Evolutionary conservation across 1,140 invertebrate species (phyloP), one percentile per base, ranked within the genome.

Genomic region (Andricus grossulariae): DNA sequence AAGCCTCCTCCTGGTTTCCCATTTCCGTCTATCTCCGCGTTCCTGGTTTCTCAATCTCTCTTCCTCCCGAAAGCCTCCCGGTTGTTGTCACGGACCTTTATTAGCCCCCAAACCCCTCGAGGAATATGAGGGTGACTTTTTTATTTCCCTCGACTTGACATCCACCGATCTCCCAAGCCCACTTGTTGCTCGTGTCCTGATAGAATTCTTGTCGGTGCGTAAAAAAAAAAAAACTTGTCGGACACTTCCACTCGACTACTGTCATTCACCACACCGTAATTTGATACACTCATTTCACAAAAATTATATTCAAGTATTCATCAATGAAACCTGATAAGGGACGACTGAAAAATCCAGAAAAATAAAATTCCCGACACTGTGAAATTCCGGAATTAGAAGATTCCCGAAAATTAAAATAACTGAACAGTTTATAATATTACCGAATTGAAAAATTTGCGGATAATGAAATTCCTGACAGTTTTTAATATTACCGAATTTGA

Each of bases 111-210:
- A 57, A 52, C 76, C 76, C 74, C 81, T 72, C 54, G 52, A 73
- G 75, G 82, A 74, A 66, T 39, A 84, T 78, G 77, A 86, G 84
- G 84, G 82, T 83, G 84, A 86, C 84, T 86, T 86, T 85, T 86
- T 86, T 86, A 86, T 86, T 86, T 86, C 84, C 84, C 84, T 81
- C 84, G 82, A 83, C 84, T 86, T 85, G 84, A 86, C 84, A 86
- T 86, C 82, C 84, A 79, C 84, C 84, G 79, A 83, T 84, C 84
- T 73, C 75, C 60, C 83, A 74, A 76, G 21, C 73, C 83, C 84
- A 86, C 84, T 86, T 86, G 84, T 86, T 86, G 84, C 84, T 76
- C 76, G 55, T 50, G 52, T 51, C 71, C 52, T 50, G 74, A 49
- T 55, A 10, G 12, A 52, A 66, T 45, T 66, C 60, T 66, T 66